Conservation (phyloP, 2,797 vertebrate genomes). For the Anisognathus igniventris region DNA sequence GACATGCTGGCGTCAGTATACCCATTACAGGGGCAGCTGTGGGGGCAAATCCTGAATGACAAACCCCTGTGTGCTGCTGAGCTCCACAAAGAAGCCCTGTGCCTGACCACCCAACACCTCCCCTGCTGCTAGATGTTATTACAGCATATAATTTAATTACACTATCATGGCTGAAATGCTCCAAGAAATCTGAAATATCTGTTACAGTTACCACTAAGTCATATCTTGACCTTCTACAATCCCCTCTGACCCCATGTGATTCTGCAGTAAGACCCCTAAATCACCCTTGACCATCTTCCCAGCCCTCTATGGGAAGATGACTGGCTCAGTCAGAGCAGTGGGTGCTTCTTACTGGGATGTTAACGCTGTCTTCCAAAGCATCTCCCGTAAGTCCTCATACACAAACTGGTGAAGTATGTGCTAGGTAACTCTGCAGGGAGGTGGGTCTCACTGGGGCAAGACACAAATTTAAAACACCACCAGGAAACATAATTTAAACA, state of each 20-base stretch:
- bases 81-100: neutral
- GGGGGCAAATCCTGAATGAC: neutral
- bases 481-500: neutral
- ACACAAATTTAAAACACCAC: neutral
- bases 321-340: neutral
- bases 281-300: neutral
- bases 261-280: neutral
- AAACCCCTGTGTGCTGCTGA: neutral
- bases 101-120: neutral
- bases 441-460: neutral
- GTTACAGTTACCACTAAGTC: neutral
- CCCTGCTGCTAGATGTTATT: neutral
- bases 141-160: neutral
- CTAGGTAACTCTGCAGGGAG: neutral
- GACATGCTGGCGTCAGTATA: neutral
- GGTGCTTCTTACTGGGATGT: rapidly evolving
- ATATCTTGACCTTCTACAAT: neutral
- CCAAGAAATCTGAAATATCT: neutral
- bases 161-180: neutral
- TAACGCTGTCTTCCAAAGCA: neutral
- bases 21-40: neutral
- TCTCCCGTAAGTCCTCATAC: neutral
- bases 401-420: neutral
- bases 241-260: rapidly evolving
- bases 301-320: rapidly evolving